Evolutionary conservation across 2,888 invertebrate species (phyloP), one percentile per base, ranked within the genome.

Genomic region (Ctena decussata): DNA sequence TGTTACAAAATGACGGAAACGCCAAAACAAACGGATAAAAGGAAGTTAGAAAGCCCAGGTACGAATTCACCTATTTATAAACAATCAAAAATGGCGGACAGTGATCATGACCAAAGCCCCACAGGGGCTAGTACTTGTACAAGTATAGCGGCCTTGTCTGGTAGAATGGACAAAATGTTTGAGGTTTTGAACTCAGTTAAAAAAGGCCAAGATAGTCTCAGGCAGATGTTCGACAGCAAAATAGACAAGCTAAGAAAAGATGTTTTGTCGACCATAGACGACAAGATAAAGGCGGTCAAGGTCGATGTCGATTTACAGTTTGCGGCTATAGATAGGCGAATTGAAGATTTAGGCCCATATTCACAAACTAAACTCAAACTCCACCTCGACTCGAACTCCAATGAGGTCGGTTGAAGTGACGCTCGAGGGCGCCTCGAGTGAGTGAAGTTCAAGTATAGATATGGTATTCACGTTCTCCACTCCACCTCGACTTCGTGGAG

Each of bases 191-290:
- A 24, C 37, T 21, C n/a, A 11, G 21, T 75, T 32, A 74, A 70
- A 32, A 80, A 27, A 49, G 24, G 30, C 24, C 81, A 76, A 35
- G 57, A 76, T 69, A 24, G 70, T 37, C 24, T 81, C 57, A 69
- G 71, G 49, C 44, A 57, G 18, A 35, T 37, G 41, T 57, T 81
- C 15, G 81, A 81, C 27, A 70, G 73, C 5, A 81, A 74, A 46
- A 76, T 81, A 11, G 81, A 81, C 49, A 81, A 81, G 53, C 24
- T 81, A 27, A 75, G 71, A 39, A 46, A 70, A 37, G 81, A 81
- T n/a, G n/a, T 81, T 18, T 32, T 78, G 53, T 44, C 49, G 24
- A 70, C 70, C 30, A 78, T 78, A 11, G 78, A 78, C 53, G 24
- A 30, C 21, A 78, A 78, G 35, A 35, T 77, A 30, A 76, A 44